These are phyloP conservation scores for Thamnophis elegans DNA, from an alignment of 2,797 vertebrate genomes.

Conservation along the genomic window DNA sequence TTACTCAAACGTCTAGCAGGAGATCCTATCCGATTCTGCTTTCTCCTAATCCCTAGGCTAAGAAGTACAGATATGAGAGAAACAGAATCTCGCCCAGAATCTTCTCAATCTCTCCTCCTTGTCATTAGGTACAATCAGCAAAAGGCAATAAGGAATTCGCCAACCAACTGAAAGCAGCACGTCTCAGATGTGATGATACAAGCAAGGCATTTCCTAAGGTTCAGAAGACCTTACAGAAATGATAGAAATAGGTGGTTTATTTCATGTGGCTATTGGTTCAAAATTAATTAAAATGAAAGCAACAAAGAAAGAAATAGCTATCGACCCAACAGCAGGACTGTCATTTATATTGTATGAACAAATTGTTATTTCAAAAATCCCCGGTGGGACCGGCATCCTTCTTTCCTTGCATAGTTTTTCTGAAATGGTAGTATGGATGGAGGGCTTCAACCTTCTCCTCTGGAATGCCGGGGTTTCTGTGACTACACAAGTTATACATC, in stretches of 20 bases:
- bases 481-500: neutral
- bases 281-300: neutral
- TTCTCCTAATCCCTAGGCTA: neutral
- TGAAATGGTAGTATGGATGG: neutral
- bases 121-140: neutral
- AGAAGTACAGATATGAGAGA: neutral
- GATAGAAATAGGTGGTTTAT: neutral
- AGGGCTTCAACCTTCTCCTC: neutral
- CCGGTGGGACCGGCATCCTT: neutral
- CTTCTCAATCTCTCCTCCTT: neutral
- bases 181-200: neutral
- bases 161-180: neutral
- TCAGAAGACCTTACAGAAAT: neutral
- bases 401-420: neutral
- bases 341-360: neutral
- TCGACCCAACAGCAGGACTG: neutral
- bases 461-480: neutral
- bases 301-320: neutral
- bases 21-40: neutral
- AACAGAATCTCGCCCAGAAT: neutral
- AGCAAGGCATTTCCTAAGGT: neutral
- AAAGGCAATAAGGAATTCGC: neutral
- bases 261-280: neutral
- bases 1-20: neutral
- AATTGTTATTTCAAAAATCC: neutral